These are phyloP conservation scores for Allophyes oxyacanthae DNA, from an alignment of 2,888 invertebrate genomes.

Conservation along the genomic window DNA sequence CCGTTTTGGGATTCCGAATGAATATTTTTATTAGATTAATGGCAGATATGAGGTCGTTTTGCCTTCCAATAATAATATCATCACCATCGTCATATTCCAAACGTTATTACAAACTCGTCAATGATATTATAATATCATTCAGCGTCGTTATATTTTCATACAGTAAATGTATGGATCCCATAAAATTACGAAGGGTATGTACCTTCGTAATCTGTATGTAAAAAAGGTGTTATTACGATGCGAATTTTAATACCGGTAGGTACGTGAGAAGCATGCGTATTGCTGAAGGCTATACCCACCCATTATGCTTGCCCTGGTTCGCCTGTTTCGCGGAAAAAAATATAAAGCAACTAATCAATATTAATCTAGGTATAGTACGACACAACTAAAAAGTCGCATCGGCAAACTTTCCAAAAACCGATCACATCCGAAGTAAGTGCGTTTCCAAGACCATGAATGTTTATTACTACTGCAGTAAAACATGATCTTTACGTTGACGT, in stretches of 20 bases:
- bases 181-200: conserved; percentile 28
- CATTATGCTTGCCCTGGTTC: too few species aligned
- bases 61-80: conserved; percentile 29
- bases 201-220: conserved; percentile 17
- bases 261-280: conserved; percentile 6
- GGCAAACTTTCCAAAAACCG: conserved; percentile 6
- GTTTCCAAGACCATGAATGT: too few species aligned
- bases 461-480: too few species aligned
- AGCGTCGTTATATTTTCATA: conserved; percentile 41
- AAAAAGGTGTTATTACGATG: conserved; percentile 12
- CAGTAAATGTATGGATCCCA: conserved; percentile 31
- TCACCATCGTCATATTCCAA: conserved; percentile 25
- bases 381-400: too few species aligned
- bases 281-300: not conserved
- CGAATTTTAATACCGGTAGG: conserved; percentile 15
- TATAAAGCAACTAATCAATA: conserved; percentile 12
- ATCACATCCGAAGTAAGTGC: too few species aligned
- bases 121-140: not conserved
- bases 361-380: too few species aligned
- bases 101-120: conserved; percentile 8
- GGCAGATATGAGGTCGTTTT: conserved; percentile 22
- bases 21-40: conserved; percentile 40
- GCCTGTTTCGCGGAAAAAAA: conserved; percentile 6
- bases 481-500: too few species aligned
- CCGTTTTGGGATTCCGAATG: conserved; percentile 13